These are phyloP conservation scores for Cavia aperea DNA, from an alignment of 2,113 vertebrate genomes.

Conservation along the genomic window DNA sequence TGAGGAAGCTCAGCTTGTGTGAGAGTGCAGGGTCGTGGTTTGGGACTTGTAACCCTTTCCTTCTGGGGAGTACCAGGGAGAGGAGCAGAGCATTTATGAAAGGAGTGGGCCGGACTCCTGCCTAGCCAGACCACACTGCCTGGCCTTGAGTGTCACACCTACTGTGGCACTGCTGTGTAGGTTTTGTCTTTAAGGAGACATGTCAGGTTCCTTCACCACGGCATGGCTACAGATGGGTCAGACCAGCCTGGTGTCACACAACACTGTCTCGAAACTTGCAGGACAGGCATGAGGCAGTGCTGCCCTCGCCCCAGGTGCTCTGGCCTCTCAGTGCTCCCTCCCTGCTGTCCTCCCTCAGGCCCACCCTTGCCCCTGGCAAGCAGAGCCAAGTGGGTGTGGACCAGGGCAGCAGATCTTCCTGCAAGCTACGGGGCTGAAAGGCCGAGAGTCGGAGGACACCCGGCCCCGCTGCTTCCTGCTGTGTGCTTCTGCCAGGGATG, in stretches of 20 bases:
- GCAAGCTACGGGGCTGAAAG: background rate
- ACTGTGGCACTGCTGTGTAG: background rate
- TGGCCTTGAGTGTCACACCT: background rate
- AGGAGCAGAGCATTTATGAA: background rate
- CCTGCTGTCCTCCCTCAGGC: background rate
- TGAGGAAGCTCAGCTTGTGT: background rate
- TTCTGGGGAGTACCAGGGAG: background rate
- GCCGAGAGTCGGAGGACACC: background rate
- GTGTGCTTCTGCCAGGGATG: background rate
- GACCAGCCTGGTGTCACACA: background rate
- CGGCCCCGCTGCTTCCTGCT: too few relatives aligned
- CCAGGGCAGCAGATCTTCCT: background rate
- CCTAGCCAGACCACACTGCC: background rate
- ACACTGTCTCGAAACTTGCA: background rate
- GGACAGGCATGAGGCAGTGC: background rate
- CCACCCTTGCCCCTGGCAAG: accelerated
- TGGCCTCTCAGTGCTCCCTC: too few relatives aligned
- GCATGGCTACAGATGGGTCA: background rate
- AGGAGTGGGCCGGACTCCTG: accelerated
- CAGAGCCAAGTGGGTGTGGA: accelerated
- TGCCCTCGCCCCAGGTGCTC: accelerated
- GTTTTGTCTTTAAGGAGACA: background rate
- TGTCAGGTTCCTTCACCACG: background rate
- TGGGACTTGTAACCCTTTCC: background rate
- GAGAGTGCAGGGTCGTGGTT: background rate